Base-by-base conservation (phyloP, 2,888 invertebrate species). In the Drosophila anomelani region DNA sequence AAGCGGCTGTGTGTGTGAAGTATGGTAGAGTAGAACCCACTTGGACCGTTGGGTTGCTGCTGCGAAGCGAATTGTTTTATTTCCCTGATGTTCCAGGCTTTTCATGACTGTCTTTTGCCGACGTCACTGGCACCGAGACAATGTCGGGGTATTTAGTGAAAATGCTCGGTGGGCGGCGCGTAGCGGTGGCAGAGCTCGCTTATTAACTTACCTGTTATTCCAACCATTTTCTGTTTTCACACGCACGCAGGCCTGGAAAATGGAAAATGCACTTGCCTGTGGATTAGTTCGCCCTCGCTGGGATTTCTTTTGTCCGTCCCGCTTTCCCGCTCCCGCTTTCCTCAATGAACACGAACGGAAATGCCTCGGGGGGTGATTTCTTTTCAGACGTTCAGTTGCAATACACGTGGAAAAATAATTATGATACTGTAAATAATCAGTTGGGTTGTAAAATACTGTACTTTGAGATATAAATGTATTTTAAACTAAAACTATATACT, bases 201-300 rank as follows among this genome's bases (percentile, higher is more conserved):
- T 85, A 88, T 88, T 83, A 88, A 88, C 88, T 85, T 85, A 88
- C 88, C 83, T 88, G 86, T 76, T 76, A 76, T 80, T 66, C 71
- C 59, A 75, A 69, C 76, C 72, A 79, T 81, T 85, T 80, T 81
- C 73, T 73, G 80, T 85, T 86, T 82, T 88, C 86, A 85, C 88
- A 88, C 83, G 88, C 83, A 82, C 72, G n/a, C 60, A 43, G 55
- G 29, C 15, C 66, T 64, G 36, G 39, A 75, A 75, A 79, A 81
- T 79, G 82, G 75, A 79, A 85, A 83, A 85, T 85, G 72, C 88
- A 85, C 75, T 88, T 77, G 85, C 64, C 60, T 71, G 54, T 71
- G 73, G 76, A 73, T 81, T 80, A 73, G 66, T 70, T 60, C 59
- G 59, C 58, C 49, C 67, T 67, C 59, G 58, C 56, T 54, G 44